A percentile compares a stretch with the other conserved stretches of the same genome.
phyloP scores from a whole-genome alignment of 1,140 invertebrate species.

The Hypothenemus hampei region DNA sequence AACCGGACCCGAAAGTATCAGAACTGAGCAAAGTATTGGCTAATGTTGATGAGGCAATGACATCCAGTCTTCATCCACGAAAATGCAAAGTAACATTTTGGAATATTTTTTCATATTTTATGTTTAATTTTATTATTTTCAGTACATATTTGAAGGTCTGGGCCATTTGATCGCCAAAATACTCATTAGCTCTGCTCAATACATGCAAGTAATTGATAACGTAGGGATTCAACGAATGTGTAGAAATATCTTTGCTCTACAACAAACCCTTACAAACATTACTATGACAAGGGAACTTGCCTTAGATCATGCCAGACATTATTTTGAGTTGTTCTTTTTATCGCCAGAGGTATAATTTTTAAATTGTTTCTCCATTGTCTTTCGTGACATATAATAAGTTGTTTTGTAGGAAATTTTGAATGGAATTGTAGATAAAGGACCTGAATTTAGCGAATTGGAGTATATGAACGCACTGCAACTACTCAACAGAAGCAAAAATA shows the following conservation, averaged over 20 bases:
- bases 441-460: constrained; percentile 78
- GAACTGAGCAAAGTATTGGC: constrained; percentile 75
- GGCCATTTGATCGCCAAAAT: constrained; percentile 83
- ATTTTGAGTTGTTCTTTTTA: constrained; percentile 83
- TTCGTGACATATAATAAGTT: too few relatives aligned
- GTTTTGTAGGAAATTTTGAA: constrained; percentile 74
- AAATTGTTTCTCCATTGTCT: too few relatives aligned
- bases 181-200: constrained; percentile 75
- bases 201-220: constrained; percentile 75
- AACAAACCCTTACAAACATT: constrained; percentile 80
- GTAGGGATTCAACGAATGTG: constrained; percentile 78
- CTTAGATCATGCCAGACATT: constrained; percentile 82
- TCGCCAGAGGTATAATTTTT: constrained; percentile 74
- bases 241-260: constrained; percentile 78
- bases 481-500: constrained; percentile 55
- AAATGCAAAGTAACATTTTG: constrained; percentile 62
- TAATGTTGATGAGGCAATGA: constrained; percentile 74
- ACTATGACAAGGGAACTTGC: constrained; percentile 78
- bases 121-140: constrained; percentile 36
- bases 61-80: constrained; percentile 61
- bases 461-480: constrained; percentile 81
- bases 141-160: constrained; percentile 93
- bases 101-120: not conserved
- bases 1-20: constrained; percentile 75
- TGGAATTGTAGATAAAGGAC: constrained; percentile 72